Evolutionary conservation across 2,797 vertebrate species (phyloP).

Genomic region (Gobio occitaniae): DNA sequence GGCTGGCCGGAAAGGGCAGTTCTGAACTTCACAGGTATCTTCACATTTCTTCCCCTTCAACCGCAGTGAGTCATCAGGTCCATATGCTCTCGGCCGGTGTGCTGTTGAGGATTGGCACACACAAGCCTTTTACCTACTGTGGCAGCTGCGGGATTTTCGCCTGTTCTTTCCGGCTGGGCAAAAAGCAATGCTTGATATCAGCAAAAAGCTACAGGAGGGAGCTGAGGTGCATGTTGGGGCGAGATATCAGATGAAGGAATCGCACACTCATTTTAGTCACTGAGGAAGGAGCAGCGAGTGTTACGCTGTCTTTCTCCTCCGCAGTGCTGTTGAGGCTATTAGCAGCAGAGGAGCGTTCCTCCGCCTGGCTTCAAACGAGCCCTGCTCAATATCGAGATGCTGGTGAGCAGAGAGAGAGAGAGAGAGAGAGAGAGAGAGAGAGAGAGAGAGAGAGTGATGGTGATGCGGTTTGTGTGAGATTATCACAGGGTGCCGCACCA

Average conservation of each 20-base stretch:
- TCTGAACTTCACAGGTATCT: background rate
- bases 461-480: background rate
- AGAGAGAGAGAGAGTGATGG: background rate
- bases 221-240: constrained; percentile 24
- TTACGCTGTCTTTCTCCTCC: background rate
- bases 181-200: constrained; percentile 31
- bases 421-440: no score
- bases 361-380: constrained; percentile 7
- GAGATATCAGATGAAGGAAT: constrained; percentile 21
- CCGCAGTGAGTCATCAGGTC: constrained; percentile 24
- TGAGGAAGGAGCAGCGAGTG: background rate
- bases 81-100: constrained; percentile 43
- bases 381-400: background rate
- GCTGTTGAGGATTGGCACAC: constrained; percentile 7
- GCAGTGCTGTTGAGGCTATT: constrained; percentile 10
- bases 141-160: constrained; percentile 18
- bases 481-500: background rate
- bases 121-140: background rate
- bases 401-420: background rate
- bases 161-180: constrained; percentile 36
- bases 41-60: constrained; percentile 13
- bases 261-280: background rate
- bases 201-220: constrained; percentile 20
- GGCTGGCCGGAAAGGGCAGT: background rate
- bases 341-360: constrained; percentile 9